phyloP scores from a whole-genome alignment of 2,888 invertebrate genomes.

The Acrobasis suavella region DNA sequence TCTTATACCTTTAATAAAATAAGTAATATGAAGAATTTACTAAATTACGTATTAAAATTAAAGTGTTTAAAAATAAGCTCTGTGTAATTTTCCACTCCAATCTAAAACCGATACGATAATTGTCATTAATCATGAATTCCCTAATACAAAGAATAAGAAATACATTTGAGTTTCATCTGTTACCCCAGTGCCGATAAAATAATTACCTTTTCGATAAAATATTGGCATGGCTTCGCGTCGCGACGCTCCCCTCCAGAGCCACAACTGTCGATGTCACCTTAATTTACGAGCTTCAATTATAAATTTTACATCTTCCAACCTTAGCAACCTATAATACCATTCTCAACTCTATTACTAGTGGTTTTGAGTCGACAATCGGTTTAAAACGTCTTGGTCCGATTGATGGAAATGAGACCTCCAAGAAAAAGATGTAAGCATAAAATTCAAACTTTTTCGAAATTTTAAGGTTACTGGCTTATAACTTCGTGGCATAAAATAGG shows the following conservation, averaged over 20 bases:
- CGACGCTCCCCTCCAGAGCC: conserved; percentile 55
- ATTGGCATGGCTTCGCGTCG: conserved; percentile 62
- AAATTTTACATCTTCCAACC: conserved; percentile 68
- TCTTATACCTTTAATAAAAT: no score
- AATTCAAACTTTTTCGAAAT: conserved; percentile 27
- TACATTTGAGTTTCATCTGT: conserved; percentile 58
- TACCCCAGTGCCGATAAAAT: conserved; percentile 69
- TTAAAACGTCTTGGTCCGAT: conserved; percentile 2
- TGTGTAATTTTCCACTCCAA: neutral
- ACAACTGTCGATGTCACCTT: conserved; percentile 83
- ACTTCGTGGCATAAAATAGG: neutral
- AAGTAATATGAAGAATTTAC: neutral
- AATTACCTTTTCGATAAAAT: conserved; percentile 79
- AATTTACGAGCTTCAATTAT: conserved; percentile 83
- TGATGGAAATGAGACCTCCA: conserved; percentile 34
- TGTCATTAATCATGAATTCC: conserved; percentile 57
- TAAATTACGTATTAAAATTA: no score
- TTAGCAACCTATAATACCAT: conserved; percentile 28
- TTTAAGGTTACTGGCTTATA: neutral
- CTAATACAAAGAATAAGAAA: conserved; percentile 54
- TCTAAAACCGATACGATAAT: conserved; percentile 21
- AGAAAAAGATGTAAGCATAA: conserved; percentile 32
- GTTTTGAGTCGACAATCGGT: conserved; percentile 29
- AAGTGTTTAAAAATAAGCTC: no score
- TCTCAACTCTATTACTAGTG: conserved; percentile 32